Conservation (phyloP, 1,140 invertebrate genomes). For the Lordiphosa collinella region DNA sequence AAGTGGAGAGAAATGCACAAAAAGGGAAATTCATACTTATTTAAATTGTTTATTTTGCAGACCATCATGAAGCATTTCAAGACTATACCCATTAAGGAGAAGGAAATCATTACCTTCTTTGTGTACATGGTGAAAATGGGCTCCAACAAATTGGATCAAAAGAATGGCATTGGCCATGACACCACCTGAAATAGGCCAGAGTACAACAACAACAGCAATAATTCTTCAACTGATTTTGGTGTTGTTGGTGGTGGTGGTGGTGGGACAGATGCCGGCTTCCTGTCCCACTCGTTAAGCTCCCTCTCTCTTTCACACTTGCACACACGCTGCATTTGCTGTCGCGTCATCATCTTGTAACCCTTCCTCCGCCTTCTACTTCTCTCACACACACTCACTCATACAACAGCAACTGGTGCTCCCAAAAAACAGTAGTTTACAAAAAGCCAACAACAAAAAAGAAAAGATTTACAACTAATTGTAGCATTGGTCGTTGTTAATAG, state of each 20-base stretch:
- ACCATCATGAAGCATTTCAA: slow-evolving; percentile 96
- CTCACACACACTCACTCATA: neutral
- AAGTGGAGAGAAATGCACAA: slow-evolving; percentile 80
- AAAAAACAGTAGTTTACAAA: slow-evolving; percentile 46
- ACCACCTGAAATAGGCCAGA: slow-evolving; percentile 61
- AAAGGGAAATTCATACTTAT: too few relatives aligned
- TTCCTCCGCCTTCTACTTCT: slow-evolving; percentile 3
- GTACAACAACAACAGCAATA: slow-evolving; percentile 14
- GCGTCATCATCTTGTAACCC: slow-evolving; percentile 20
- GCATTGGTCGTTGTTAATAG: slow-evolving; percentile 66
- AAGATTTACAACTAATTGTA: slow-evolving; percentile 47
- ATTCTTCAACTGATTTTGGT: neutral
- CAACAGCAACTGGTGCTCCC: slow-evolving; percentile 61
- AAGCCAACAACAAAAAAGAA: slow-evolving; percentile 24
- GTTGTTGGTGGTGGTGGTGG: slow-evolving; percentile 3
- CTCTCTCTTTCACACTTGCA: slow-evolving; percentile 4
- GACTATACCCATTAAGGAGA: slow-evolving; percentile 95
- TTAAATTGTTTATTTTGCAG: slow-evolving; percentile 80
- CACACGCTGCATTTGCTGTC: slow-evolving; percentile 34
- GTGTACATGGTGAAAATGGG: slow-evolving; percentile 98
- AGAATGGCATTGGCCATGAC: slow-evolving; percentile 84
- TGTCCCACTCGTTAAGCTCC: slow-evolving; percentile 1
- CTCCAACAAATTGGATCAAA: slow-evolving; percentile 94
- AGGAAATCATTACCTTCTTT: slow-evolving; percentile 96
- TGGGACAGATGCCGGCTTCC: slow-evolving; percentile 15